Conservation (phyloP, 1,140 invertebrate species). For the Lepidurus arcticus region DNA sequence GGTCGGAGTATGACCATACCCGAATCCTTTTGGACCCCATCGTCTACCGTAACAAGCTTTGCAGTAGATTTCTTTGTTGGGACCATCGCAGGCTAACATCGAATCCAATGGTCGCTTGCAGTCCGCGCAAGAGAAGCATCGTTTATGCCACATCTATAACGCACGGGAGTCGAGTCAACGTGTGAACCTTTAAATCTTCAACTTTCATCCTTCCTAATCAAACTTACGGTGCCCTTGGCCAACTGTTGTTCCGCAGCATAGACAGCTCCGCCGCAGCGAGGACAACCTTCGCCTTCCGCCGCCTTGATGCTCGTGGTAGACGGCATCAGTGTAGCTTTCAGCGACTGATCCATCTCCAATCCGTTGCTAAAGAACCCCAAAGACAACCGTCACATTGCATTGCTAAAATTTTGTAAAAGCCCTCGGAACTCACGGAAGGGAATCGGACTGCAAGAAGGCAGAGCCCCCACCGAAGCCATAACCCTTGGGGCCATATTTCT, state of each 20-base stretch:
- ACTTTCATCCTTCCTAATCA: not conserved
- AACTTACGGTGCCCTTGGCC: slow-evolving; percentile 75
- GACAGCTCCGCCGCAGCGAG: slow-evolving; percentile 83
- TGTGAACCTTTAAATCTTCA: not conserved
- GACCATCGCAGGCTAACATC: slow-evolving; percentile 78
- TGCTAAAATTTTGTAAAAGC: not conserved
- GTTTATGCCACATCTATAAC: slow-evolving; percentile 84
- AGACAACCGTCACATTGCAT: not conserved
- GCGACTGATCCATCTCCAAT: slow-evolving; percentile 25
- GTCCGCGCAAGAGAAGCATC: slow-evolving; percentile 84
- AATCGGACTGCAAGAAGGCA: slow-evolving; percentile 84
- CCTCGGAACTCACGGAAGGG: slow-evolving; percentile 63
- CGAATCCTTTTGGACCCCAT: slow-evolving; percentile 82
- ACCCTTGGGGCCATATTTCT: slow-evolving; percentile 89
- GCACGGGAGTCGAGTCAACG: not conserved
- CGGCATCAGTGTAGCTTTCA: slow-evolving; percentile 67
- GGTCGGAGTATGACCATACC: slow-evolving; percentile 78
- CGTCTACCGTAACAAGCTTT: slow-evolving; percentile 80
- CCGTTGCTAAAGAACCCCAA: slow-evolving; percentile 26
- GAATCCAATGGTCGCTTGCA: slow-evolving; percentile 93
- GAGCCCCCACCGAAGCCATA: slow-evolving; percentile 93
- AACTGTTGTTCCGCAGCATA: slow-evolving; percentile 91
- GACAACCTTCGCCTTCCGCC: slow-evolving; percentile 78
- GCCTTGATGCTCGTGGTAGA: slow-evolving; percentile 84
- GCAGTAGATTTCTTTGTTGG: slow-evolving; percentile 82